phyloP scores from a whole-genome alignment of 1,140 invertebrate species.

The Aphaenogaster rudis region DNA sequence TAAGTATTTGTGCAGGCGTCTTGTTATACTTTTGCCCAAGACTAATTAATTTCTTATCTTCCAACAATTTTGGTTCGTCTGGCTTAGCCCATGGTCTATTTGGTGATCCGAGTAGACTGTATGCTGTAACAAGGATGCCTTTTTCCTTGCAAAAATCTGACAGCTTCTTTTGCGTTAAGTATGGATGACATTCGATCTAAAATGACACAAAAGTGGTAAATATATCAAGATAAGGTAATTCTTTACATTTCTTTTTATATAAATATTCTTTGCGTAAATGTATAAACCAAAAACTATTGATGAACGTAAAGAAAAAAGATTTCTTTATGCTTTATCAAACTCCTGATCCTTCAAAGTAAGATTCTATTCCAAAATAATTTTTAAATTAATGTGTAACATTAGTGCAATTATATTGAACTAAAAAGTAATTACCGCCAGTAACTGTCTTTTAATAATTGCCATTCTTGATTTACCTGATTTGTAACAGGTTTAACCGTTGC shows the following conservation, averaged over 20 bases:
- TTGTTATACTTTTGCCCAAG: slow-evolving; percentile 91
- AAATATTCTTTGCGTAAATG: not conserved
- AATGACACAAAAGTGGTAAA: slow-evolving; percentile 42
- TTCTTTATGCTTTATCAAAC: not conserved
- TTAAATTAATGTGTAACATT: not conserved
- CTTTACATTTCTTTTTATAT: not conserved
- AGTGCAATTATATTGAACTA: slow-evolving; percentile 4
- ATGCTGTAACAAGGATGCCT: slow-evolving; percentile 90
- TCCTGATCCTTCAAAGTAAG: not conserved
- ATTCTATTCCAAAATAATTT: not conserved
- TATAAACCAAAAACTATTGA: not conserved
- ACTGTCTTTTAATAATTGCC: not conserved
- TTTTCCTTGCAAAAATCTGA: slow-evolving; percentile 89
- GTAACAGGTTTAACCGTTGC: slow-evolving; percentile 92
- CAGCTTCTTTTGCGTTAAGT: slow-evolving; percentile 90
- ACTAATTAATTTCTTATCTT: slow-evolving; percentile 89
- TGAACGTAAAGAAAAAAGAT: not conserved
- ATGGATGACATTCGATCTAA: slow-evolving; percentile 92
- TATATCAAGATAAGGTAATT: not conserved
- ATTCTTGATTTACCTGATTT: slow-evolving; percentile 89
- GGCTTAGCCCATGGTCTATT: slow-evolving; percentile 91
- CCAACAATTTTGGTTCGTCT: slow-evolving; percentile 89
- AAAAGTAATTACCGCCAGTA: not conserved
- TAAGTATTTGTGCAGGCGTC: slow-evolving; percentile 90
- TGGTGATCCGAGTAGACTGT: slow-evolving; percentile 90